Percentiles rank a stretch among this genome's conserved stretches.
Evolutionary conservation across 1,140 invertebrate genomes (phyloP).

Genomic region (Bradysia coprophila): DNA sequence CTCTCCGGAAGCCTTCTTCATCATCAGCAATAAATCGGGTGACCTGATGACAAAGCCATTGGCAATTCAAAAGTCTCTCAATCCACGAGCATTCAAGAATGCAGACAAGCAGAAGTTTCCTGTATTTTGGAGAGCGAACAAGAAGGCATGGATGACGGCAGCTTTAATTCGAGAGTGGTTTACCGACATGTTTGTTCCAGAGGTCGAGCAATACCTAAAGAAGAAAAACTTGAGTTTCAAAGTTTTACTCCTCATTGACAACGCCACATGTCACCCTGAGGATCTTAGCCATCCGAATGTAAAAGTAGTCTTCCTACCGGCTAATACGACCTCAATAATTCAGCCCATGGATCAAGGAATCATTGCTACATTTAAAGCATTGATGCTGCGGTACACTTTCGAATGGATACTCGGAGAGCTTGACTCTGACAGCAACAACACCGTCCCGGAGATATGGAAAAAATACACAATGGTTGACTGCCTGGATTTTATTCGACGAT

Average conservation of each 20-base stretch:
- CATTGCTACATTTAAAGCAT: constrained; percentile 20
- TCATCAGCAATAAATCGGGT: constrained; percentile 22
- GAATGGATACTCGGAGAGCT: too few species aligned
- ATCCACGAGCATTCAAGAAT: constrained; percentile 23
- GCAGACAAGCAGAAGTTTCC: constrained; percentile 15
- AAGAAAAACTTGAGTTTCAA: constrained; percentile 8
- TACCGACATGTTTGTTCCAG: constrained; percentile 12
- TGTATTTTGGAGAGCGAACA: constrained; percentile 20
- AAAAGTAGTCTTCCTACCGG: constrained; percentile 13
- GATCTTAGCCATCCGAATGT: constrained; percentile 8
- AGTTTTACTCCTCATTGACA: constrained; percentile 13
- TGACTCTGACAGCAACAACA: too few species aligned
- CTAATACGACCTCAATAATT: constrained; percentile 16
- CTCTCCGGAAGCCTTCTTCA: too few species aligned
- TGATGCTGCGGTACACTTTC: too few species aligned
- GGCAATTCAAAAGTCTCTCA: constrained; percentile 22
- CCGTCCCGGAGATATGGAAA: too few species aligned
- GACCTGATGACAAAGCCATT: constrained; percentile 24
- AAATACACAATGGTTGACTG: too few species aligned
- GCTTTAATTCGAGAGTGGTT: constrained; percentile 18
- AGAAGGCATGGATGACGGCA: constrained; percentile 20
- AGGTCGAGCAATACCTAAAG: constrained; percentile 12
- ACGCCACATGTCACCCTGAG: constrained; percentile 14
- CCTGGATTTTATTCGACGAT: too few species aligned
- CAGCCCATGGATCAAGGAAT: constrained; percentile 23